phyloP scores from a whole-genome alignment of 2,113 vertebrate genomes.

The Paraplagusia blochii region DNA sequence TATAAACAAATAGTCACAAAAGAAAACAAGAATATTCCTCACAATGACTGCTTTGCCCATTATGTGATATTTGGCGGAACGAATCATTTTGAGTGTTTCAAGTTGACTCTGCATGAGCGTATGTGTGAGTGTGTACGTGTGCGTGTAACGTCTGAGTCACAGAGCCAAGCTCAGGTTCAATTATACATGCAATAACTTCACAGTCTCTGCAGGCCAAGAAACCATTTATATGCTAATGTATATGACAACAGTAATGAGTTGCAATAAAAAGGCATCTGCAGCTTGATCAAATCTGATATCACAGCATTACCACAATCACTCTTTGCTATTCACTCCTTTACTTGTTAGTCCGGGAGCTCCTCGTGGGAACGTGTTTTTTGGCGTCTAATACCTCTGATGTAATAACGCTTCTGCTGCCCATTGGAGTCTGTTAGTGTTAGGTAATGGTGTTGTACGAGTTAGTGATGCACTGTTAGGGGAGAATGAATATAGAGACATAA shows the following conservation, averaged over 20 bases:
- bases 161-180: slow-evolving; percentile 64
- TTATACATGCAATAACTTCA: slow-evolving; percentile 69
- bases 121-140: background rate
- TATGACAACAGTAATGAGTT: slow-evolving; percentile 65
- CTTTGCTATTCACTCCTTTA: slow-evolving; percentile 46
- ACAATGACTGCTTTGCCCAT: no score
- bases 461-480: background rate
- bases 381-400: slow-evolving; percentile 22
- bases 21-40: no score
- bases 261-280: slow-evolving; percentile 70
- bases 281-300: slow-evolving; percentile 65
- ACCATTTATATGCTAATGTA: slow-evolving; percentile 73
- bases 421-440: slow-evolving; percentile 17
- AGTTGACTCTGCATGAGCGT: background rate
- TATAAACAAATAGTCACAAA: no score
- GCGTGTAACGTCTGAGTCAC: slow-evolving; percentile 59
- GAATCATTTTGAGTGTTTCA: no score
- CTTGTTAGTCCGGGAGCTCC: slow-evolving; percentile 50
- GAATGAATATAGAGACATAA: background rate
- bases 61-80: no score
- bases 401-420: slow-evolving; percentile 23
- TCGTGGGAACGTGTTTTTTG: slow-evolving; percentile 50
- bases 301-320: slow-evolving; percentile 53
- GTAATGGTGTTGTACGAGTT: slow-evolving; percentile 10
- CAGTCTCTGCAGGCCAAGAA: slow-evolving; percentile 59